Evolutionary conservation across 2,113 vertebrate genomes (phyloP), one percentile per base, ranked within the genome.

Genomic region (Peromyscus californicus): DNA sequence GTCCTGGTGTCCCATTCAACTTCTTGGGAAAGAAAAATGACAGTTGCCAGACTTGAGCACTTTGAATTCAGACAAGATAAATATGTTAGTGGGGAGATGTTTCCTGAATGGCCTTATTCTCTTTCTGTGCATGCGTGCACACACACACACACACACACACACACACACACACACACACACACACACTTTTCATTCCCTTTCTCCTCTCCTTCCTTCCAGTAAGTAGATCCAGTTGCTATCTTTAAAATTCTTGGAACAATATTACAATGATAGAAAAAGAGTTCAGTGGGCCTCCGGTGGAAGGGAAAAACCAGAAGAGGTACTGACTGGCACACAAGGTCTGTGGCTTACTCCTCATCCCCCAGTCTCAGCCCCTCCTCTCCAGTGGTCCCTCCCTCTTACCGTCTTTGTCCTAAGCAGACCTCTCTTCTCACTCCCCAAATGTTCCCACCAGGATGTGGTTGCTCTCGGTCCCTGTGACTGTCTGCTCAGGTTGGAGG

Each of bases 11-110:
- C 80, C 67, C 45, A 6, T 0, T 24, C 70, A 86, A n/a, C 88
- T 42, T 0, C 42, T 65, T 2, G 3, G 67, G 51, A 67, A 86
- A 87, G 13, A 29, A 29, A 70, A 72, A 21, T 90, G 92, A 98
- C 67, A 91, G 48, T 57, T 87, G 78, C 86, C 96, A 97, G 96
- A 93, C 84, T 7, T 29, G 21, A 51, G n/a, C 5, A 0, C 91
- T 83, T 78, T n/a, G 48, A 93, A 83, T 70, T 57, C 63, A 57
- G 61, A 82, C 31, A 31, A 33, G 65, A 39, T 54, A 4, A 39
- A 78, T 42, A 31, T 39, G 65, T 67, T 45, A 22, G 0, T 7
- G 19, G 17, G 79, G 36, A 70, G 94, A 24, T 54, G 48, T 70
- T 76, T 92, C 63, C 97, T 72, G 85, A 48, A 45, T n/a, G 86